phyloP scores from a whole-genome alignment of 2,113 vertebrate species.

The Scomber colias region DNA sequence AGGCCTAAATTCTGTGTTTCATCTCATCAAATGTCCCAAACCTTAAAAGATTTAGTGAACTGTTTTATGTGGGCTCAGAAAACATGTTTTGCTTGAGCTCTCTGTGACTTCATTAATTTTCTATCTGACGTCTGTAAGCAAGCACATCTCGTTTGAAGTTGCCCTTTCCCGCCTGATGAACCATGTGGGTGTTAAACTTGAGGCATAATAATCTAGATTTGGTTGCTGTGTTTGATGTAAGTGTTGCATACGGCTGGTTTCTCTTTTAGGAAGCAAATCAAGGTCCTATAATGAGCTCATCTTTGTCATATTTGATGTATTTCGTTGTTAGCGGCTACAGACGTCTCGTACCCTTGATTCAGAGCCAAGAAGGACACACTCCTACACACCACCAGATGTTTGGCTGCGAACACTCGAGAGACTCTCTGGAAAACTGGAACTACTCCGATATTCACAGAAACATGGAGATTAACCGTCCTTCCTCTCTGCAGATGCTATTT shows the following conservation, averaged over 20 bases:
- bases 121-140: too few species aligned
- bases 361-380: background rate
- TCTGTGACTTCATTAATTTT: too few species aligned
- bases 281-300: background rate
- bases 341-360: background rate
- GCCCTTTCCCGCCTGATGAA: background rate
- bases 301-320: background rate
- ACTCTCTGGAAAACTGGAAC: background rate
- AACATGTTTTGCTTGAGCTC: too few species aligned
- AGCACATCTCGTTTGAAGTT: background rate
- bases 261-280: background rate
- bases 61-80: too few species aligned
- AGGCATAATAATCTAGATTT: background rate
- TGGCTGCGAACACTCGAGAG: background rate
- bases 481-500: slow-evolving; percentile 3
- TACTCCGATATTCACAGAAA: background rate
- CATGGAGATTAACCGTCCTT: background rate
- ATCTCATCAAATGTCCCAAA: too few species aligned
- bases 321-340: background rate
- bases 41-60: too few species aligned
- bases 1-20: too few species aligned
- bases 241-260: background rate
- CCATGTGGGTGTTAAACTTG: too few species aligned
- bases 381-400: background rate
- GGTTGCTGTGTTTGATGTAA: background rate